phyloP scores from a whole-genome alignment of 2,113 vertebrate genomes.

The Calidris pugnax region DNA sequence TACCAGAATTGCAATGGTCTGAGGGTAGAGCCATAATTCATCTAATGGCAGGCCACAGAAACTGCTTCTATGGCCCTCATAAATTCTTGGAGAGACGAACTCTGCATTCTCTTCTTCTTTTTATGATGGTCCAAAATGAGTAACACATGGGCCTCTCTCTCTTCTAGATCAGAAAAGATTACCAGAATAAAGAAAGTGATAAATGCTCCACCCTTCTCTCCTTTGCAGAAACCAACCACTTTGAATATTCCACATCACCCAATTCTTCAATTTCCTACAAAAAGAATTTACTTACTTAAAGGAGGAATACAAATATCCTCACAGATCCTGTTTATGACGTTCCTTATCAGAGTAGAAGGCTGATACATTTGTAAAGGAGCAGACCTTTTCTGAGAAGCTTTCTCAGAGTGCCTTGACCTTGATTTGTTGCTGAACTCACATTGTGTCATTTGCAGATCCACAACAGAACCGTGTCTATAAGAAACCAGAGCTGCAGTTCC shows the following conservation, averaged over 20 bases:
- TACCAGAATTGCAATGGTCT: background rate
- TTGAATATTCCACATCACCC: conserved; percentile 12
- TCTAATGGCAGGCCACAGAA: background rate
- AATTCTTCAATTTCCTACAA: background rate
- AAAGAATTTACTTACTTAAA: background rate
- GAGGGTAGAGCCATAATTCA: background rate
- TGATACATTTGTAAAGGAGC: background rate
- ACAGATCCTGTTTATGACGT: background rate
- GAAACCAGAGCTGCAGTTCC: background rate
- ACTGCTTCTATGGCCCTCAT: background rate
- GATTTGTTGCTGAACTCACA: background rate
- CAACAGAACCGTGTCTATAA: background rate
- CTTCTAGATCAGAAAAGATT: conserved; percentile 11
- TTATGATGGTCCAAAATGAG: background rate
- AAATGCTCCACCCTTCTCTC: background rate
- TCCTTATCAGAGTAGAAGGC: background rate
- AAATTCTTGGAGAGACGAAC: background rate
- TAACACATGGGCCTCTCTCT: background rate
- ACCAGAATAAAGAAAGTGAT: conserved; percentile 8
- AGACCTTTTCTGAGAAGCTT: background rate
- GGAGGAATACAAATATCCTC: background rate
- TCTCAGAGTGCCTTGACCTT: background rate
- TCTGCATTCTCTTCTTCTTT: conserved; percentile 29
- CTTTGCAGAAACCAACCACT: background rate
- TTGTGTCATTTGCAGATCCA: background rate